Evolutionary conservation across 2,797 vertebrate genomes (phyloP), one percentile per base, ranked within the genome.

Genomic region (Mycteria americana): DNA sequence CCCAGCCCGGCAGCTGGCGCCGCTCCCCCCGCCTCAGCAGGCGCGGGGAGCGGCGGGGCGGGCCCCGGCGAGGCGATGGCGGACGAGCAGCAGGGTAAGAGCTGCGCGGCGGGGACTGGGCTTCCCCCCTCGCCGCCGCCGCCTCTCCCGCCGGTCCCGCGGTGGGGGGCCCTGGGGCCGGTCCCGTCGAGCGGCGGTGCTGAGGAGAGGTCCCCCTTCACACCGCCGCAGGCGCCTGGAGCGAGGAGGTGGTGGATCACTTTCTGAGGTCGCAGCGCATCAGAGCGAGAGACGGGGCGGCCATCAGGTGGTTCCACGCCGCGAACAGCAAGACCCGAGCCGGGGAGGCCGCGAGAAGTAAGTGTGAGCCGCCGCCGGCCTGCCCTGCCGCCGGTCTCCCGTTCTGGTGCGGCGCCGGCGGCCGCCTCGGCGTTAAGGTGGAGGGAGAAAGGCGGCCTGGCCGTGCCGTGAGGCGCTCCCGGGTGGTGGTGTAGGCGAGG

Each of bases 221-320:
- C 18, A 28, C 48, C 7, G 57, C 57, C 33, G 39, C 92, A 98
- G 98, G 96, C 33, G 86, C 73, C 51, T 98, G 98, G 97, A 91
- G 93, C 95, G 96, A 97, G 97, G 95, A 94, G 78, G 98, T 98
- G 35, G 89, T 99, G 92, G 97, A 98, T 21, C 98, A 98, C 91
- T 99, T 99, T 53, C 68, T 98, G 83, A 96, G 94, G 48, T 91
- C 45, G 43, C 94, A 89, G 11, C 95, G 65, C 54, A 98, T 99
- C 41, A 15, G n/a, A 16, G 87, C 39, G 56, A 97, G 92, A 56
- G 98, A 99, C 90, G 99, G 98, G 0, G 98, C 98, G 2, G 98
- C 98, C 67, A 73, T 99, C 41, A 51, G 88, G 10, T 99, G 99
- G 99, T 98, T 96, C 64, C 99, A 99, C 76, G 99, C 98, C 4